Conservation (phyloP, 2,888 invertebrate genomes). For the Eueremaeus valkanovi region DNA sequence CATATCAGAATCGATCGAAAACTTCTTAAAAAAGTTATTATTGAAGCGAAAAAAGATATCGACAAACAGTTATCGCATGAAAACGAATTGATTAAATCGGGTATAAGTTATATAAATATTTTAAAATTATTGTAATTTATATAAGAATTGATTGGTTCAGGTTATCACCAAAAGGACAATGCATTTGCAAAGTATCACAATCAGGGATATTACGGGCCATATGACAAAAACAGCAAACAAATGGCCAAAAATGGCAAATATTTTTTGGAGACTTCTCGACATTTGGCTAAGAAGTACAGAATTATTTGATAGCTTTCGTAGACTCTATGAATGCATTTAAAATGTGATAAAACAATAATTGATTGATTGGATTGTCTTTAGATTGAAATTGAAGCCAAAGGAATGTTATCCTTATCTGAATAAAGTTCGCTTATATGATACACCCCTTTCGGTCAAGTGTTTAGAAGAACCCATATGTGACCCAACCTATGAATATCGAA, state of each 20-base stretch:
- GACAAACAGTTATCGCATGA: not conserved
- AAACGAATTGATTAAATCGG: not conserved
- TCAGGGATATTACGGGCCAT: constrained; percentile 45
- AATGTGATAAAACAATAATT: no score
- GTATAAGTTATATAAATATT: not conserved
- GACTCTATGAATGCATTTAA: no score
- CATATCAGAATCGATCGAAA: not conserved
- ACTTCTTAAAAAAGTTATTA: not conserved
- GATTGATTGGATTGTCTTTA: no score
- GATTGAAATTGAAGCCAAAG: not conserved
- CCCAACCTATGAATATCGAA: constrained; percentile 61
- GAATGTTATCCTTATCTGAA: no score
- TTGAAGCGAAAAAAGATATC: not conserved
- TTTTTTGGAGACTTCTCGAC: constrained; percentile 43
- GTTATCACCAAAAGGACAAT: constrained; percentile 39
- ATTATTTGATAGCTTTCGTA: not conserved
- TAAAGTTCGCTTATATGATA: constrained; percentile 3
- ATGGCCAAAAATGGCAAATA: constrained; percentile 43
- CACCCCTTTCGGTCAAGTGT: constrained; percentile 51
- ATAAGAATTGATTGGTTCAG: not conserved
- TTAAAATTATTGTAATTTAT: not conserved
- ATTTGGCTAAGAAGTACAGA: constrained; percentile 20
- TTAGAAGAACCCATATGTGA: constrained; percentile 55
- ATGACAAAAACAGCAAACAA: constrained; percentile 27
- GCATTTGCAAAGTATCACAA: constrained; percentile 43